Conservation (phyloP, 1,140 invertebrate genomes). For the Drosophila ambigua region DNA sequence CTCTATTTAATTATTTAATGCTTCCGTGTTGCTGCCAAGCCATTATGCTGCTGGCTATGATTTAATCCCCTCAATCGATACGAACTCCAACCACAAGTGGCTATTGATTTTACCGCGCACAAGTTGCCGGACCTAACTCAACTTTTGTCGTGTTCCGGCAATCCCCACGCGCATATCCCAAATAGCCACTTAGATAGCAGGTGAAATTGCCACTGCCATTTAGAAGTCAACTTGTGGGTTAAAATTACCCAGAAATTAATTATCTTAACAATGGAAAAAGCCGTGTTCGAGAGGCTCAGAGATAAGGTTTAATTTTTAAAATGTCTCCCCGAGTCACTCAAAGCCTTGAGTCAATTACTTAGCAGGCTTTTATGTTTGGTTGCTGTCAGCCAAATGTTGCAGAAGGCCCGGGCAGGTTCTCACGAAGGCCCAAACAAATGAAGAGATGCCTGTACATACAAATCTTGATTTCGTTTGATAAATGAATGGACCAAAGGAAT, state of each 20-base stretch:
- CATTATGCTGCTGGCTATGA: not conserved
- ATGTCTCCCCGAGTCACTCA: not conserved
- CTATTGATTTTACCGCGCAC: conserved; percentile 26
- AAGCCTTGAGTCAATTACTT: conserved; percentile 17
- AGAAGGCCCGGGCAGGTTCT: no score
- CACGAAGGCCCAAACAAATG: conserved; percentile 4
- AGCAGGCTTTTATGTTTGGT: not conserved
- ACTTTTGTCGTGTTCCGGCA: not conserved
- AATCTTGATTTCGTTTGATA: conserved; percentile 30
- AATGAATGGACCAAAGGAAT: conserved; percentile 13
- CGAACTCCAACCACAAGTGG: not conserved
- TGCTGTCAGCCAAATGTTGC: no score
- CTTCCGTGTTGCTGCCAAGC: not conserved
- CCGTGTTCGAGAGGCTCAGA: not conserved
- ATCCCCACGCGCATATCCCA: not conserved
- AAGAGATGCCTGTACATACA: conserved; percentile 1
- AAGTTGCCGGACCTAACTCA: conserved; percentile 18
- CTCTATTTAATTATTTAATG: conserved; percentile 14
- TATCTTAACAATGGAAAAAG: conserved; percentile 5
- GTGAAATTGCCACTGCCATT: conserved; percentile 24
- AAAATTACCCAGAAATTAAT: conserved; percentile 33
- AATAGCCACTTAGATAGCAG: conserved; percentile 13
- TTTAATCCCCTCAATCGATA: conserved; percentile 1
- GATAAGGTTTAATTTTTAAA: conserved; percentile 6
- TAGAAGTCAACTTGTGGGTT: conserved; percentile 26